Evolutionary conservation across 2,797 vertebrate species (phyloP), one percentile per base, ranked within the genome.

Genomic region (Sphaeramia orbicularis): DNA sequence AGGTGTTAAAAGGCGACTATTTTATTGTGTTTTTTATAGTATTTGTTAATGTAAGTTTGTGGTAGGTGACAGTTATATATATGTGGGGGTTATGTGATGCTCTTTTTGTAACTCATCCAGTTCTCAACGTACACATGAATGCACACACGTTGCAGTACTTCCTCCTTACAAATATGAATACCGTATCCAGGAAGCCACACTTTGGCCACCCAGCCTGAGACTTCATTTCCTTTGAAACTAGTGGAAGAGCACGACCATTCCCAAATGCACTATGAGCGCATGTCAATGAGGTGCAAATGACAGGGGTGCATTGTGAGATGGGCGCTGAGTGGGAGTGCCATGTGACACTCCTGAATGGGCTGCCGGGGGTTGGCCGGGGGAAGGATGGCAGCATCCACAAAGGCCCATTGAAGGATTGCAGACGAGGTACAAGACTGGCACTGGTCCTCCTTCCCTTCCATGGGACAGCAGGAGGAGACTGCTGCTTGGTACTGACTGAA

Each of bases 211-310:
- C 79, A 90, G 72, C 76, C 83, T 53, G 59, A 59, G 64, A 77
- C 85, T 88, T 89, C 45, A 83, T 83, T 87, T 87, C 82, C 88
- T 91, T 90, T 91, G 86, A 85, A 78, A 79, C 60, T 50, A 64
- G 82, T 85, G 85, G 84, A 85, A 60, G 86, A 81, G 71, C 83
- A 70, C 70, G 36, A 65, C 75, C 76, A 78, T 82, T 86, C 74
- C 86, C 84, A 60, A 65, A 69, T 83, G 76, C 76, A 60, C 90
- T 86, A 82, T 82, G 86, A 90, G 69, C 59, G 94, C 91, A 94
- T 95, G 90, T 92, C 91, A 94, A 94, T 94, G 92, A 93, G 88
- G 85, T 84, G 86, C 87, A 72, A 56, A 79, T 92, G 93, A 94
- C 92, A 94, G 93, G 81, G 86, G 45, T 56, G 37, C 90, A 90